Percentiles rank a stretch among this genome's conserved stretches.
Conservation (phyloP, 2,888 invertebrate genomes). For the Epicampocera succincta region DNA sequence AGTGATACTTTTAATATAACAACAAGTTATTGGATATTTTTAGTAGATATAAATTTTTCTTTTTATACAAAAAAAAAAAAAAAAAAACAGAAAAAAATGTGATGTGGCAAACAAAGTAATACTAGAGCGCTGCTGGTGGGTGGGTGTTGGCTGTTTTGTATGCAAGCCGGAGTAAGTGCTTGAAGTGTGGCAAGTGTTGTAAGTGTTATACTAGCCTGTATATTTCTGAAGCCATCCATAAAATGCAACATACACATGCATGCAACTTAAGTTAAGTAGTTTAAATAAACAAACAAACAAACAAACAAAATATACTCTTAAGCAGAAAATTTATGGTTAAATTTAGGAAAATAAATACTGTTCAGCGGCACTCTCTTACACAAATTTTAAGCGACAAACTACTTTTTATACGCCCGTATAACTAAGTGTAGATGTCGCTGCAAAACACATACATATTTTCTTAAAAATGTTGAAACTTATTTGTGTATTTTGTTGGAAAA, state of each 20-base stretch:
- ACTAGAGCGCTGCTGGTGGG: neutral
- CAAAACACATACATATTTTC: neutral
- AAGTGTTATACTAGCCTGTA: constrained; percentile 56
- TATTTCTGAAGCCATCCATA: constrained; percentile 37
- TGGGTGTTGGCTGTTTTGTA: neutral
- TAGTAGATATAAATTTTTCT: constrained; percentile 19
- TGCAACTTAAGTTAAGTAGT: constrained; percentile 8
- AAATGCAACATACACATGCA: constrained; percentile 15
- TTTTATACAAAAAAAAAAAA: constrained; percentile 42
- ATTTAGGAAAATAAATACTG: constrained; percentile 31
- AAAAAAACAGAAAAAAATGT: too few species aligned
- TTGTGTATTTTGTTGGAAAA: constrained; percentile 24
- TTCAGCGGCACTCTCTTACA: neutral
- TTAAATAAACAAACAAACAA: too few species aligned
- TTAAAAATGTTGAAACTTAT: neutral
- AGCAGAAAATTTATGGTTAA: constrained; percentile 61
- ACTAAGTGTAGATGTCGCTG: too few species aligned
- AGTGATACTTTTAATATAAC: constrained; percentile 48
- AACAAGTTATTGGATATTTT: constrained; percentile 60
- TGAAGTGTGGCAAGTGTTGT: constrained; percentile 31
- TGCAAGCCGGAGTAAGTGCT: constrained; percentile 10
- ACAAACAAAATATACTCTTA: constrained; percentile 48
- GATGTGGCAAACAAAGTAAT: neutral
- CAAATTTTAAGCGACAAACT: neutral
- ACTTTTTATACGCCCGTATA: too few species aligned